These are phyloP conservation scores for Alentia gelatinosa DNA, from an alignment of 2,888 invertebrate genomes.

Conservation along the genomic window DNA sequence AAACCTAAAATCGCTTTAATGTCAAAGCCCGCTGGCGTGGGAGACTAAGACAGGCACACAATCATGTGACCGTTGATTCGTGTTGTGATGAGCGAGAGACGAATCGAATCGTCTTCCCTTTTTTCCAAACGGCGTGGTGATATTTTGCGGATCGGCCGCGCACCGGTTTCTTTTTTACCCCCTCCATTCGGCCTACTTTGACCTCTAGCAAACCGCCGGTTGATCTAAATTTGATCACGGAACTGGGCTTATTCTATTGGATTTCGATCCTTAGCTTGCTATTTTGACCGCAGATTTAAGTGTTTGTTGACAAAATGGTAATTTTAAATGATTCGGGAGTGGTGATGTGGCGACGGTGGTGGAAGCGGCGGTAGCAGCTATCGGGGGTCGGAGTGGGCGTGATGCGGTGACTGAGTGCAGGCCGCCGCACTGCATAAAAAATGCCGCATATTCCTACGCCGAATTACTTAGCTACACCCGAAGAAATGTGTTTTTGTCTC, in stretches of 20 bases:
- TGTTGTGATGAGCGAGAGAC: not conserved
- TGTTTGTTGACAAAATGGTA: not conserved
- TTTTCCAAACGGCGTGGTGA: not conserved
- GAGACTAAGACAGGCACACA: not conserved
- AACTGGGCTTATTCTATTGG: not conserved
- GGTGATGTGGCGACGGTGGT: not conserved
- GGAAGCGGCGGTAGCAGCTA: not conserved
- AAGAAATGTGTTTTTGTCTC: not conserved
- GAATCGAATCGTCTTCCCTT: not conserved
- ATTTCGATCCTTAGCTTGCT: not conserved
- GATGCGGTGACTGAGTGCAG: not conserved
- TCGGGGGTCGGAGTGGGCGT: slow-evolving; percentile 1
- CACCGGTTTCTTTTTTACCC: not conserved
- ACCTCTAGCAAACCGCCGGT: slow-evolving; percentile 8
- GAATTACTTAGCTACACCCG: slow-evolving; percentile 13
- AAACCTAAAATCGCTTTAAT: not conserved
- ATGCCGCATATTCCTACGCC: not conserved
- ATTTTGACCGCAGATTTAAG: not conserved
- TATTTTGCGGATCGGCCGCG: not conserved
- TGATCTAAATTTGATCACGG: not conserved
- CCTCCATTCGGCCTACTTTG: not conserved
- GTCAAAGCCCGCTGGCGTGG: not conserved
- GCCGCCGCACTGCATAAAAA: slow-evolving; percentile 12
- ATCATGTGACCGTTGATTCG: not conserved
- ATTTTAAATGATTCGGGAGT: not conserved